A percentile compares a stretch with the other conserved stretches of the same genome.
Evolutionary conservation across 2,113 vertebrate species (phyloP).

Genomic region (Cheirogaleus medius): DNA sequence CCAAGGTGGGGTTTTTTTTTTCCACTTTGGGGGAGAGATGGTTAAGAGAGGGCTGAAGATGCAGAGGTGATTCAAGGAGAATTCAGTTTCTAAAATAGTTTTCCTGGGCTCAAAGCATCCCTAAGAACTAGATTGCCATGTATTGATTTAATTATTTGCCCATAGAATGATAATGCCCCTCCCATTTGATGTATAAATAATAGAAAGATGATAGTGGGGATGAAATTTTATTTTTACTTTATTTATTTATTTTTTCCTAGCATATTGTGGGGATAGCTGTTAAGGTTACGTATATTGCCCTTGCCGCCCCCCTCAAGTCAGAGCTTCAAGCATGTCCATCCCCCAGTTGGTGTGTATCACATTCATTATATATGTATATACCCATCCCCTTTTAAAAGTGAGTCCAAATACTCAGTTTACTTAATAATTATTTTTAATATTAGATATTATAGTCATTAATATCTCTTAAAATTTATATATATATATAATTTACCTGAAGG

Average conservation of each 20-base stretch:
- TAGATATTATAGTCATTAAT: not conserved
- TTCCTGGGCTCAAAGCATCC: not conserved
- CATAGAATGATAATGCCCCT: not conserved
- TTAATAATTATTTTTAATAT: not conserved
- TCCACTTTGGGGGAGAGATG: not conserved
- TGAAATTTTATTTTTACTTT: too few relatives aligned
- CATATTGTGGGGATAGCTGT: too few relatives aligned
- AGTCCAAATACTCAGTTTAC: not conserved
- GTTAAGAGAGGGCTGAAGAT: not conserved
- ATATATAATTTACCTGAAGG: not conserved
- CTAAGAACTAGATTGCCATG: not conserved
- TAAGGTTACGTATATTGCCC: too few relatives aligned
- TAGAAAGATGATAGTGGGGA: not conserved
- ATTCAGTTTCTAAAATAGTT: not conserved
- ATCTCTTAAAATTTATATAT: not conserved
- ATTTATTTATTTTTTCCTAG: too few relatives aligned
- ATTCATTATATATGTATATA: too few relatives aligned
- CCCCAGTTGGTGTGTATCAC: too few relatives aligned
- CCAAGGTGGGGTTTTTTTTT: not conserved
- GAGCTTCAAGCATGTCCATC: too few relatives aligned
- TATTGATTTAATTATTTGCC: not conserved
- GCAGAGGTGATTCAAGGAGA: constrained; percentile 4
- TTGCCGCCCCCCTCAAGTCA: too few relatives aligned
- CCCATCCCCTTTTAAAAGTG: too few relatives aligned
- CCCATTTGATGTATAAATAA: not conserved